phyloP scores from a whole-genome alignment of 2,113 vertebrate species.

The Castor canadensis region DNA sequence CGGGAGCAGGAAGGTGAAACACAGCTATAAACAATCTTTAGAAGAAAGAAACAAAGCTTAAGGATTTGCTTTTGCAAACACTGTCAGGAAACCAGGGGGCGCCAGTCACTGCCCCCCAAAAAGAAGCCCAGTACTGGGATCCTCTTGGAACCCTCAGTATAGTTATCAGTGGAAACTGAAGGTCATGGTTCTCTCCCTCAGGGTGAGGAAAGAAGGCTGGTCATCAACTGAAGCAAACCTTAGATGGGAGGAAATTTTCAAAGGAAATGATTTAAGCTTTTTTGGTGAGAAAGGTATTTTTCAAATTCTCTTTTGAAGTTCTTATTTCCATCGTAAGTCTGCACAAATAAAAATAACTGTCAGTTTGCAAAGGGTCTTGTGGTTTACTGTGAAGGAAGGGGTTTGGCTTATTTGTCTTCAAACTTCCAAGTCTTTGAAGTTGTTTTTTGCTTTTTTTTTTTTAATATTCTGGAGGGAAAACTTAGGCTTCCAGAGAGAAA shows the following conservation, averaged over 20 bases:
- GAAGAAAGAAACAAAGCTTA: background rate
- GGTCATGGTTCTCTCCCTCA: background rate
- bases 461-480: constrained; percentile 47
- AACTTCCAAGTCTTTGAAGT: constrained; percentile 25
- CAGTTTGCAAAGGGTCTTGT: constrained; percentile 66
- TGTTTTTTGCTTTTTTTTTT: too few relatives aligned
- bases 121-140: background rate
- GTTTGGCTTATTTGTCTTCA: constrained; percentile 53
- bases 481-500: background rate
- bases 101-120: background rate
- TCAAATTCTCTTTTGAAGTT: constrained; percentile 67
- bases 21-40: background rate
- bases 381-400: constrained; percentile 5
- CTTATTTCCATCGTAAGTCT: constrained; percentile 71
- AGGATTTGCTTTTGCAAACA: background rate
- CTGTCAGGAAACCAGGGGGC: background rate
- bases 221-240: constrained; percentile 45
- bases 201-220: background rate
- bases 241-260: constrained; percentile 69
- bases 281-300: constrained; percentile 68
- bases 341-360: constrained; percentile 75
- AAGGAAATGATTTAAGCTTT: constrained; percentile 73
- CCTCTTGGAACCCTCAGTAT: background rate
- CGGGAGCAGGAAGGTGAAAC: background rate
- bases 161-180: constrained; percentile 18